Evolutionary conservation across 2,113 vertebrate genomes (phyloP).

Genomic region (Dendrocopos noguchii): DNA sequence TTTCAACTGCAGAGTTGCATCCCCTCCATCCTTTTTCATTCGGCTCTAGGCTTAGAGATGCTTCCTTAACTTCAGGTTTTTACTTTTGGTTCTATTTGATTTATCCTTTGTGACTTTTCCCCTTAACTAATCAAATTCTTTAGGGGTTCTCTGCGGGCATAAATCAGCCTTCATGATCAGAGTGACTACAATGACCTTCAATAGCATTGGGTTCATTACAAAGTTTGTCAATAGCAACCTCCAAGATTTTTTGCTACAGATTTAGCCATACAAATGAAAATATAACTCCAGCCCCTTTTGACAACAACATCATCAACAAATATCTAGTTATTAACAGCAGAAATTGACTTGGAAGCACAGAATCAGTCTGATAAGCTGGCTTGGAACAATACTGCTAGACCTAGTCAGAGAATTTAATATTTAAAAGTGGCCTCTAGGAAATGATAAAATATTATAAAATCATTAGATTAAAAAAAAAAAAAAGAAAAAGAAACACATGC

Average conservation of each 20-base stretch:
- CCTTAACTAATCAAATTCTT: constrained; percentile 9
- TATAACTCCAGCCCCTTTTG: not conserved
- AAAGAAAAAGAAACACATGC: not conserved
- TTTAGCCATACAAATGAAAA: not conserved
- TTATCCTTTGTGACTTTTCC: constrained; percentile 58
- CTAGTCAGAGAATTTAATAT: not conserved
- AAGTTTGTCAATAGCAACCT: constrained; percentile 16
- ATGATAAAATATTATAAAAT: not conserved
- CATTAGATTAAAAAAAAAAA: not conserved
- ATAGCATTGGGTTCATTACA: constrained; percentile 1
- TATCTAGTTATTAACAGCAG: not conserved
- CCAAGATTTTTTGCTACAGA: not conserved
- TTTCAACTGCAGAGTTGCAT: not conserved
- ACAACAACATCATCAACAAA: not conserved
- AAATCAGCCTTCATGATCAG: constrained; percentile 35
- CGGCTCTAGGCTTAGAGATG: constrained; percentile 34
- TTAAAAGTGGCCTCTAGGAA: not conserved
- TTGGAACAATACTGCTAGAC: not conserved
- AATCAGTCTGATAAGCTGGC: not conserved
- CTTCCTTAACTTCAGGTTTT: constrained; percentile 36
- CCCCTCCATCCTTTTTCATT: not conserved
- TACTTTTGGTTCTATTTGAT: constrained; percentile 42
- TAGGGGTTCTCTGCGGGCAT: constrained; percentile 23
- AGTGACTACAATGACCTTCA: constrained; percentile 50
- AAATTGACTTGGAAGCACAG: not conserved